Evolutionary conservation across 2,888 invertebrate genomes (phyloP).

Genomic region (Dendrolimus pini): DNA sequence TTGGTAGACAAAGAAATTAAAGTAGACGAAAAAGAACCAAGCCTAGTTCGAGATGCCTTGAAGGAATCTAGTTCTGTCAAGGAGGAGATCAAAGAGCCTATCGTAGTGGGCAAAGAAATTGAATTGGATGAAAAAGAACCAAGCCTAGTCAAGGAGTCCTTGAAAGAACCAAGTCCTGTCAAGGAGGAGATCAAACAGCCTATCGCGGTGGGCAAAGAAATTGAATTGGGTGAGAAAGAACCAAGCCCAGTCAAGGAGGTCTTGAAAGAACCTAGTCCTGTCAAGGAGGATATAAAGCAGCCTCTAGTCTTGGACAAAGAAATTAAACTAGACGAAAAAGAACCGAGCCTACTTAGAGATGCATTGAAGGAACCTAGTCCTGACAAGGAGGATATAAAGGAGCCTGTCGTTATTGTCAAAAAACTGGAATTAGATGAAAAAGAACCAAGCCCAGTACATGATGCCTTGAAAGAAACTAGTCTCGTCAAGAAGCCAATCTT

Average conservation of each 20-base stretch:
- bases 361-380: neutral
- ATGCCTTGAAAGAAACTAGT: neutral
- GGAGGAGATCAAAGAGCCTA: neutral
- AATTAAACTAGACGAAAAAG: conserved; percentile 4
- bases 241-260: conserved; percentile 5
- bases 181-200: conserved; percentile 5
- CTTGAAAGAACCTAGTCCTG: neutral
- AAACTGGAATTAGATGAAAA: conserved; percentile 1
- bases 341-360: conserved; percentile 1
- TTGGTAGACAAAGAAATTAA: neutral
- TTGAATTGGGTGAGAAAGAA: neutral
- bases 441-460: conserved; percentile 1
- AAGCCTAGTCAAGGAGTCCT: conserved; percentile 7
- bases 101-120: neutral
- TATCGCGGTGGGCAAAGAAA: conserved; percentile 5
- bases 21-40: conserved; percentile 7
- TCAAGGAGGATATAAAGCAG: conserved; percentile 5
- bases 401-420: neutral
- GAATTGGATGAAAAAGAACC: neutral
- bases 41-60: neutral
- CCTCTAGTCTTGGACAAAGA: conserved; percentile 6
- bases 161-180: conserved; percentile 7
- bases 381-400: neutral
- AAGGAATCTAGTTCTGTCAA: neutral
- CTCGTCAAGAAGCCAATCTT: neutral